Percentiles rank a stretch among this genome's conserved stretches.
Conservation (phyloP, 2,888 invertebrate species). For the Stegana nigrithorax region DNA sequence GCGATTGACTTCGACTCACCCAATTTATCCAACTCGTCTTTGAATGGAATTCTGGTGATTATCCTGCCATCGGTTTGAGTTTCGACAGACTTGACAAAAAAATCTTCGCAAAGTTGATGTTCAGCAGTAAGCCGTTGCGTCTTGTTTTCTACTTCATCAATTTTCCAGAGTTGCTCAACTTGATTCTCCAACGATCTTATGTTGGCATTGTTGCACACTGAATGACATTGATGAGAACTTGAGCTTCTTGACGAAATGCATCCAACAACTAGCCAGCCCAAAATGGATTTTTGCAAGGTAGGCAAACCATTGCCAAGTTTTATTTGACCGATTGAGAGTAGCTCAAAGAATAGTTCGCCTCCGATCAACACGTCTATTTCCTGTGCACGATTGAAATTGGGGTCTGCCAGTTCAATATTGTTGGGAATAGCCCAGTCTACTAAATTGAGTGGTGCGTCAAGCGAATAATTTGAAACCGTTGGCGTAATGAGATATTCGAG, state of each 20-base stretch:
- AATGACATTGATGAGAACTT: background rate
- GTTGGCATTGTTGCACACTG: background rate
- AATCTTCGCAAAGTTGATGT: background rate
- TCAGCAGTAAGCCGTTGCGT: too few species aligned
- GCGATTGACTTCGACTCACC: conserved; percentile 5
- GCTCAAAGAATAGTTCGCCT: conserved; percentile 25
- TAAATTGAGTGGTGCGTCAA: background rate
- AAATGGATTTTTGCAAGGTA: conserved; percentile 21
- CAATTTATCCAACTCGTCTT: background rate
- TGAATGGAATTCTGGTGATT: conserved; percentile 2
- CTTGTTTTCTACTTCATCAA: background rate
- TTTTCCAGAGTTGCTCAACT: background rate
- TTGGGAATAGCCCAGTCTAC: conserved; percentile 17
- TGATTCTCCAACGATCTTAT: background rate
- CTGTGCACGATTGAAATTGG: conserved; percentile 15
- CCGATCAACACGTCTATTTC: conserved; percentile 23
- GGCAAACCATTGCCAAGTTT: conserved; percentile 17
- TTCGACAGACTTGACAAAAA: background rate
- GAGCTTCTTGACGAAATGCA: conserved; percentile 12
- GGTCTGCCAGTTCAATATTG: conserved; percentile 23
- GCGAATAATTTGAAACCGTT: background rate
- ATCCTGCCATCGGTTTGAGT: conserved; percentile 13
- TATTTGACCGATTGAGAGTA: conserved; percentile 24
- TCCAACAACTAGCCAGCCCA: conserved; percentile 23
- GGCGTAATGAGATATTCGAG: background rate